phyloP scores from a whole-genome alignment of 2,888 invertebrate genomes.

The Ptychoptera albimana region DNA sequence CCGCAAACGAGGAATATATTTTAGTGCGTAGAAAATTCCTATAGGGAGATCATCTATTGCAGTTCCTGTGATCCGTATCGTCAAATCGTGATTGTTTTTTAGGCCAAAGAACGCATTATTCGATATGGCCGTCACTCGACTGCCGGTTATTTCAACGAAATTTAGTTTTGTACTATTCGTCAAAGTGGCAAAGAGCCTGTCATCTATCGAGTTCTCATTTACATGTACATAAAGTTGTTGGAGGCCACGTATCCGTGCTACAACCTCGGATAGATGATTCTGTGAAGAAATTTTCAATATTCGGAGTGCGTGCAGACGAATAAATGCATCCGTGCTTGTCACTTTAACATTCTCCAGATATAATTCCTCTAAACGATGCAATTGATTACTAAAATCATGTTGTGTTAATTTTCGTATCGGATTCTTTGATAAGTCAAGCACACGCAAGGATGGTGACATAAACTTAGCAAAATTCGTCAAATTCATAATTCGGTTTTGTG shows the following conservation, averaged over 20 bases:
- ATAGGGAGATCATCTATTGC: conserved; percentile 63
- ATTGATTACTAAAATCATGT: conserved; percentile 21
- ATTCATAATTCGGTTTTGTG: conserved; percentile 58
- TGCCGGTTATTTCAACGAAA: conserved; percentile 65
- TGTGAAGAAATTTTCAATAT: conserved; percentile 61
- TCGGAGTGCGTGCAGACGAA: conserved; percentile 52
- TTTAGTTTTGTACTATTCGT: conserved; percentile 64
- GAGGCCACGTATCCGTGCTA: conserved; percentile 54
- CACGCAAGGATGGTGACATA: conserved; percentile 52
- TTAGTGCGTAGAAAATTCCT: conserved; percentile 60
- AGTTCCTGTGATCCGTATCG: conserved; percentile 60
- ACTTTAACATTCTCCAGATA: conserved; percentile 55
- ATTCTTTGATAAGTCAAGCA: conserved; percentile 67
- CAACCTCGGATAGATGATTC: conserved; percentile 52
- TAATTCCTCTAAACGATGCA: conserved; percentile 56
- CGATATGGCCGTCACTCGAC: conserved; percentile 54
- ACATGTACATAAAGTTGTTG: conserved; percentile 62
- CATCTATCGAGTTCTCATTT: conserved; percentile 52
- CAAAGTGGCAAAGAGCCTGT: conserved; percentile 49
- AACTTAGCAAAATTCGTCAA: conserved; percentile 62
- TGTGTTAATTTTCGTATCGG: conserved; percentile 62
- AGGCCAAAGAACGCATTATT: conserved; percentile 62
- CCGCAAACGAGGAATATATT: conserved; percentile 62
- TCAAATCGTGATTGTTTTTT: conserved; percentile 56
- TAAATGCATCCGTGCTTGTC: conserved; percentile 59